phyloP scores from a whole-genome alignment of 2,113 vertebrate species.

The Dolichotis patagonum region DNA sequence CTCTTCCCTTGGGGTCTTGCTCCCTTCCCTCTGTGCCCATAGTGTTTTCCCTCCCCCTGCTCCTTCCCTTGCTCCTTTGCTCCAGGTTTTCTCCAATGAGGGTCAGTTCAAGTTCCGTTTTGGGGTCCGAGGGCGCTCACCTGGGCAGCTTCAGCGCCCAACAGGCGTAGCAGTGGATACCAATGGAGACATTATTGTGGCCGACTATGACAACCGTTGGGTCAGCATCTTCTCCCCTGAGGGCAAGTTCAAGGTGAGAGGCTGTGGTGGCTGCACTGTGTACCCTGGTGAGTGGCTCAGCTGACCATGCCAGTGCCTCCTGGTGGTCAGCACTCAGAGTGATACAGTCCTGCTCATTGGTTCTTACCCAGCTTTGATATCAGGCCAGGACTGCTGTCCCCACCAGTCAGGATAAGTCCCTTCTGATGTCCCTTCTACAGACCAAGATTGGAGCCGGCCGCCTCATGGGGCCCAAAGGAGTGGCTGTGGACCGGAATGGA shows the following conservation, averaged over 20 bases:
- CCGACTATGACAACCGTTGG: constrained; percentile 99
- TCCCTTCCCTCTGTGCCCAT: constrained; percentile 38
- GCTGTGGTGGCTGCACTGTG: not conserved
- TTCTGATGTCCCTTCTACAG: constrained; percentile 78
- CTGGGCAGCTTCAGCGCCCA: constrained; percentile 97
- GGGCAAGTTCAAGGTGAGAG: constrained; percentile 97
- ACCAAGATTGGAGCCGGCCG: constrained; percentile 96
- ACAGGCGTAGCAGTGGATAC: constrained; percentile 96
- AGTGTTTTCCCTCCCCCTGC: not conserved
- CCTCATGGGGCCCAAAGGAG: constrained; percentile 97
- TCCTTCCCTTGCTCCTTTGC: constrained; percentile 39
- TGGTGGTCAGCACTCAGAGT: not conserved
- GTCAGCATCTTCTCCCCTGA: constrained; percentile 98
- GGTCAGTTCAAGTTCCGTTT: constrained; percentile 97
- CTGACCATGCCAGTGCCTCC: not conserved
- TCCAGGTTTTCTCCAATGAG: constrained; percentile 95
- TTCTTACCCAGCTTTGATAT: not conserved
- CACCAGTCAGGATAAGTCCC: accelerated
- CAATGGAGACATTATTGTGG: constrained; percentile 97
- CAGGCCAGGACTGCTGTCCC: not conserved
- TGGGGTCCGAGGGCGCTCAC: constrained; percentile 95
- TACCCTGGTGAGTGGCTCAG: not conserved
- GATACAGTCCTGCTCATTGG: not conserved
- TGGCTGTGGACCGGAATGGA: constrained; percentile 96
- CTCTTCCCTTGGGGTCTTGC: constrained; percentile 36